Base-by-base conservation (phyloP, 2,113 vertebrate species). In the Lophura nycthemera region DNA sequence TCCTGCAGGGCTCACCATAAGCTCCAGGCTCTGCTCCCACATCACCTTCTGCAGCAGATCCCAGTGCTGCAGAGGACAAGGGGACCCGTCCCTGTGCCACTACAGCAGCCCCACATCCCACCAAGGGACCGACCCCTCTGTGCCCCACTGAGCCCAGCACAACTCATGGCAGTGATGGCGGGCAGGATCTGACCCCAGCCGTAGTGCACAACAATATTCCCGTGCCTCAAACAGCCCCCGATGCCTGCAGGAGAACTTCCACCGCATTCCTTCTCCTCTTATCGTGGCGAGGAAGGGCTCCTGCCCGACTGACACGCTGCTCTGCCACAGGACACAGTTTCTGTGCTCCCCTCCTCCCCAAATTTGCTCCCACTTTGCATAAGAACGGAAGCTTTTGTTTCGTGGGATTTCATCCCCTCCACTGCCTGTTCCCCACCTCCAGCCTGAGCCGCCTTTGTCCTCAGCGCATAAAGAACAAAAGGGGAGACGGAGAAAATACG, bases 231-330 rank as follows among this genome's bases (percentile, higher is more conserved):
- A 81, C 25, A 0, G 64, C 71, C 83, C 78, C 91, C 3, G 0
- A 11, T 8, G 92, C 96, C 96, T 75, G 74, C 5, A 50, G 96
- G 85, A 48, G 69, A 96, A 95, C 96, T 96, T 90, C 90, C 90
- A 95, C 71, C 7, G 3, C 9, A 0, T 60, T 90, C n/a, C 12
- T 88, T 59, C 75, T 50, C 50, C 84, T 66, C 85, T 75, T 63
- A 83, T 73, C 85, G 15, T 19, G 11, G 24, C 17, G 71, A 50
- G 47, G 66, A 54, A 40, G 45, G 63, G 63, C 24, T 86, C 71
- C 76, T 11, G 52, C 79, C 63, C 71, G 1, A 7, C 45, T 54
- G 50, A 20, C 50, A 2, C 70, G 8, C 3, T 2, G 29, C 11
- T 63, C 52, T 2, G 3, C 19, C 0, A 3, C 40, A 3, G 52